Evolutionary conservation across 2,113 vertebrate species (phyloP).

Genomic region (Tyrannus savana): DNA sequence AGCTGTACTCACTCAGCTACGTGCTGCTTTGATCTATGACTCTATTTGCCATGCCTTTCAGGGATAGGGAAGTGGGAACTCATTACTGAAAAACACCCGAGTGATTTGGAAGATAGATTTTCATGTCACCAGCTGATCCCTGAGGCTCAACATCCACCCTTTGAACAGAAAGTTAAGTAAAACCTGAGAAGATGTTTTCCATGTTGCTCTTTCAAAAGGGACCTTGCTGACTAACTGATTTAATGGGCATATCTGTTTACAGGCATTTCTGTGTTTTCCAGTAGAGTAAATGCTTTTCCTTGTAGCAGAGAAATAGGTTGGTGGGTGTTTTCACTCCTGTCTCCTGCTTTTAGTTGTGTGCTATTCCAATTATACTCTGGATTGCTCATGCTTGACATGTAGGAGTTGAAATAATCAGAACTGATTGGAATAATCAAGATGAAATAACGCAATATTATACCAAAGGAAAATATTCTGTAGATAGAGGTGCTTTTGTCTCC

Average conservation of each 20-base stretch:
- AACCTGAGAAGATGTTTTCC: slow-evolving; percentile 25
- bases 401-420: neutral
- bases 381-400: neutral
- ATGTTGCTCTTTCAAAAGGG: neutral
- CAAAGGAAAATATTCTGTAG: neutral
- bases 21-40: slow-evolving; percentile 10
- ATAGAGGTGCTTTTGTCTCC: neutral
- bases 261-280: neutral
- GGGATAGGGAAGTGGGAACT: neutral
- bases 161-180: slow-evolving; percentile 48
- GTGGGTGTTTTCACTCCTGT: neutral
- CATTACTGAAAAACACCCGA: neutral
- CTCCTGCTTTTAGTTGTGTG: neutral
- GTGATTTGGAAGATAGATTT: slow-evolving; percentile 59
- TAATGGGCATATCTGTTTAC: neutral
- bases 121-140: slow-evolving; percentile 34
- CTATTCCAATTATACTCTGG: neutral
- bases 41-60: slow-evolving; percentile 50
- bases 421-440: neutral
- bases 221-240: neutral
- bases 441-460: neutral
- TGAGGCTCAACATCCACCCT: neutral
- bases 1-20: neutral
- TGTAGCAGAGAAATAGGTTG: rapidly evolving
- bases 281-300: neutral